Evolutionary conservation across 2,797 vertebrate species (phyloP).

Genomic region (Sternotherus odoratus): DNA sequence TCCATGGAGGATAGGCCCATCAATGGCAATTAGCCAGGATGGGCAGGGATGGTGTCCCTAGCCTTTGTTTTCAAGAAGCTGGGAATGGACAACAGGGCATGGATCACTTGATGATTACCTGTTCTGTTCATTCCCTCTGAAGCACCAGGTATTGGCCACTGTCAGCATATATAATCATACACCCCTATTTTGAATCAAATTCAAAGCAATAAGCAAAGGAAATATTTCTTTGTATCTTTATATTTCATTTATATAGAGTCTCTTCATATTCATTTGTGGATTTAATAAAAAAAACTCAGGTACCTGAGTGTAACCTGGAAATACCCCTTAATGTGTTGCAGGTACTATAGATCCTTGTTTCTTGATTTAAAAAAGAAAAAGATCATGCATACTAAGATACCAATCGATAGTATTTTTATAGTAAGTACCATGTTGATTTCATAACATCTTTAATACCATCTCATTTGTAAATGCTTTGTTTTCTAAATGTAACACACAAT

Average conservation of each 20-base stretch:
- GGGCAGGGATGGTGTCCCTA: too few species aligned
- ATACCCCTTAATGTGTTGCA: background rate
- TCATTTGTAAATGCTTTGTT: background rate
- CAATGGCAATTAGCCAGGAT: too few species aligned
- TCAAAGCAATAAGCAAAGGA: slow-evolving; percentile 3
- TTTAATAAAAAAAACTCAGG: slow-evolving; percentile 24
- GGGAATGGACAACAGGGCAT: too few species aligned
- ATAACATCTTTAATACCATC: background rate
- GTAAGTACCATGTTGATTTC: background rate
- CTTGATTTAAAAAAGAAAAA: background rate
- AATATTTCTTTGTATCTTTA: slow-evolving; percentile 5
- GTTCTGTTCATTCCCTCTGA: too few species aligned
- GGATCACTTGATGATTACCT: too few species aligned
- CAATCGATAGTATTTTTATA: background rate
- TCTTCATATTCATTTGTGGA: background rate
- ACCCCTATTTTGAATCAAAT: background rate
- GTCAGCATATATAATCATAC: background rate
- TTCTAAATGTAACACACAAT: background rate
- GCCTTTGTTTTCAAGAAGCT: too few species aligned
- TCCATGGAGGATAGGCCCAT: too few species aligned
- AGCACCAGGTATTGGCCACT: too few species aligned
- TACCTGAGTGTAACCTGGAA: background rate
- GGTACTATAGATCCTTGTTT: background rate
- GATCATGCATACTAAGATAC: background rate
- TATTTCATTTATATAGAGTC: background rate